These are phyloP conservation scores for Nephrotoma appendiculata DNA, from an alignment of 2,888 invertebrate genomes.

Conservation along the genomic window DNA sequence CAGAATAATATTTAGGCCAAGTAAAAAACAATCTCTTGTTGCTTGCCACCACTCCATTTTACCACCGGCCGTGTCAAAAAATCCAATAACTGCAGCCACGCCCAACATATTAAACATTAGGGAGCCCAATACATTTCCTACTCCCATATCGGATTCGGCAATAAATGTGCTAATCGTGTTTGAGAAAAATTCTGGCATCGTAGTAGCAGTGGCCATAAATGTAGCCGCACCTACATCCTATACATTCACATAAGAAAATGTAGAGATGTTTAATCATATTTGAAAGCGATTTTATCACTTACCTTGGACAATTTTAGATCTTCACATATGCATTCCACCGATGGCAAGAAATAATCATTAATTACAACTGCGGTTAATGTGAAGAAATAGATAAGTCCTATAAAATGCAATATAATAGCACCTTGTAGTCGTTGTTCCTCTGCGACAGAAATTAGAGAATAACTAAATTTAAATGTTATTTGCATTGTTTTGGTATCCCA, in stretches of 20 bases:
- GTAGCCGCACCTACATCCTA: conserved; percentile 93
- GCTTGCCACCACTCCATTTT: neutral
- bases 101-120: conserved; percentile 78
- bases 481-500: neutral
- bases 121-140: conserved; percentile 77
- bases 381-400: conserved; percentile 74
- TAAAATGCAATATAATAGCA: conserved; percentile 54
- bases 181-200: conserved; percentile 87
- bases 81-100: conserved; percentile 65
- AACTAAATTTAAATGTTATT: neutral
- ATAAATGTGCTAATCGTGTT: conserved; percentile 79
- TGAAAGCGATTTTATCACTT: neutral
- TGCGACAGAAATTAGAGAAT: conserved; percentile 34
- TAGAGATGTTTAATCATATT: neutral
- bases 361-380: conserved; percentile 75
- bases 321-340: conserved; percentile 75
- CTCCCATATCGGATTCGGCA: conserved; percentile 69
- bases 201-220: conserved; percentile 92
- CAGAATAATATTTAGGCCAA: neutral
- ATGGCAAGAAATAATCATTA: conserved; percentile 82
- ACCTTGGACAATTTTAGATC: conserved; percentile 48
- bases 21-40: conserved; percentile 1
- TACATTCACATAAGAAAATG: neutral
- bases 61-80: conserved; percentile 23
- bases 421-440: conserved; percentile 54